These are phyloP conservation scores for Cistogaster globosa DNA, from an alignment of 2,888 invertebrate genomes.

Conservation along the genomic window DNA sequence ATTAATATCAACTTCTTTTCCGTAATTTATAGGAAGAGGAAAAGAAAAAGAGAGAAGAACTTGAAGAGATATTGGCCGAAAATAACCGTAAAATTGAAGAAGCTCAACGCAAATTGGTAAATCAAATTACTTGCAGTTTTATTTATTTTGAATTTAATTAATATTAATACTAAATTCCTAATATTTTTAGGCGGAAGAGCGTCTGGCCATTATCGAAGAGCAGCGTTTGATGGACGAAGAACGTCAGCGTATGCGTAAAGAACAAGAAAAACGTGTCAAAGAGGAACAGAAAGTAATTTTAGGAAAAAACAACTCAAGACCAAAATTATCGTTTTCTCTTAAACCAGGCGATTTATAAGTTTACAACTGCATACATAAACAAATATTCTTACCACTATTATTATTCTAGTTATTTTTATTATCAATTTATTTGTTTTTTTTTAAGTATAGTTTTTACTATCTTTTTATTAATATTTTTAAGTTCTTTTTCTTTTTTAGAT, in stretches of 20 bases:
- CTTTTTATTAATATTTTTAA: constrained; percentile 42
- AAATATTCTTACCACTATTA: constrained; percentile 21
- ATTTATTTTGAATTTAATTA: neutral
- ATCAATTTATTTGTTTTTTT: constrained; percentile 26
- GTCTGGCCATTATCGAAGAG: constrained; percentile 97
- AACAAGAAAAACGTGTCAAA: constrained; percentile 95
- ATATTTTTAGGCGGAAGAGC: constrained; percentile 93
- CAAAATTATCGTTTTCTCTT: constrained; percentile 95
- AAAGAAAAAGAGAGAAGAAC: constrained; percentile 96
- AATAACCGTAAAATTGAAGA: constrained; percentile 99
- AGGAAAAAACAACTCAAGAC: constrained; percentile 98
- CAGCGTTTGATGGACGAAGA: constrained; percentile 98
- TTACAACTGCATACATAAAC: constrained; percentile 40
- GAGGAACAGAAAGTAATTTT: constrained; percentile 98
- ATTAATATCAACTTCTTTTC: constrained; percentile 73
- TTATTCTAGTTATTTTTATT: constrained; percentile 32
- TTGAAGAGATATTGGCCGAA: constrained; percentile 98
- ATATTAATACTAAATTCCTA: constrained; percentile 23
- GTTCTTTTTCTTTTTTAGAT: constrained; percentile 62
- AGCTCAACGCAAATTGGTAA: constrained; percentile 97
- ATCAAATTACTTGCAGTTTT: constrained; percentile 73
- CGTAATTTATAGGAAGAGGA: constrained; percentile 95
- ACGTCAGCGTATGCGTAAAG: constrained; percentile 94
- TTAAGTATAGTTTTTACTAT: constrained; percentile 30
- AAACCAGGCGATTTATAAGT: constrained; percentile 90